Percentiles rank a stretch among this genome's conserved stretches.
Evolutionary conservation across 2,888 invertebrate genomes (phyloP).

Genomic region (Pyrrhia umbra): DNA sequence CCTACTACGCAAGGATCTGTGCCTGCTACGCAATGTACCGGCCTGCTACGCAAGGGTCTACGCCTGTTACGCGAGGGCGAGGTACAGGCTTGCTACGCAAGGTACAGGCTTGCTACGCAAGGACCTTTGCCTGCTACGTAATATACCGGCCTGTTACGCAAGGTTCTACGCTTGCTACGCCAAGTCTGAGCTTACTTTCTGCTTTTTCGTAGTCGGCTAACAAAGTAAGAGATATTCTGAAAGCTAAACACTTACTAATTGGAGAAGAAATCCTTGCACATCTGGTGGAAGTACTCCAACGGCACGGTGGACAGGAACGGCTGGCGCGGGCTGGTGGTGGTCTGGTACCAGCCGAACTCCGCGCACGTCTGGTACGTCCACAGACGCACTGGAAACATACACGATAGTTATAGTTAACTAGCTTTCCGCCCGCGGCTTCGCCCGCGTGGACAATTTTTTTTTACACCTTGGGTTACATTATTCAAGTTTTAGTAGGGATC

Average conservation of each 20-base stretch:
- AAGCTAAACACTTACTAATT: constrained; percentile 76
- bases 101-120: background rate
- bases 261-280: constrained; percentile 82
- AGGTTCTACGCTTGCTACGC: background rate
- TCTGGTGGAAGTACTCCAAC: constrained; percentile 85
- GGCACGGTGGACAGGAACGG: constrained; percentile 91
- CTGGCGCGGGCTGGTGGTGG: constrained; percentile 90
- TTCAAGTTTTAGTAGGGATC: too few relatives aligned
- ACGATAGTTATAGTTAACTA: too few relatives aligned
- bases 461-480: too few relatives aligned
- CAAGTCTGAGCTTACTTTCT: background rate
- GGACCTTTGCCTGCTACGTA: too few relatives aligned
- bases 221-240: too few relatives aligned
- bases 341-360: constrained; percentile 96
- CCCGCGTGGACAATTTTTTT: too few relatives aligned
- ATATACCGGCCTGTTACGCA: too few relatives aligned
- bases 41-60: background rate
- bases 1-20: too few relatives aligned
- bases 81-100: background rate
- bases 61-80: too few relatives aligned
- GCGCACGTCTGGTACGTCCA: constrained; percentile 97
- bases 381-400: constrained; percentile 90
- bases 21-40: too few relatives aligned
- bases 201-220: too few relatives aligned
- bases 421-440: too few relatives aligned